Evolutionary conservation across 2,888 invertebrate species (phyloP).

Genomic region (Elgonia sp.): DNA sequence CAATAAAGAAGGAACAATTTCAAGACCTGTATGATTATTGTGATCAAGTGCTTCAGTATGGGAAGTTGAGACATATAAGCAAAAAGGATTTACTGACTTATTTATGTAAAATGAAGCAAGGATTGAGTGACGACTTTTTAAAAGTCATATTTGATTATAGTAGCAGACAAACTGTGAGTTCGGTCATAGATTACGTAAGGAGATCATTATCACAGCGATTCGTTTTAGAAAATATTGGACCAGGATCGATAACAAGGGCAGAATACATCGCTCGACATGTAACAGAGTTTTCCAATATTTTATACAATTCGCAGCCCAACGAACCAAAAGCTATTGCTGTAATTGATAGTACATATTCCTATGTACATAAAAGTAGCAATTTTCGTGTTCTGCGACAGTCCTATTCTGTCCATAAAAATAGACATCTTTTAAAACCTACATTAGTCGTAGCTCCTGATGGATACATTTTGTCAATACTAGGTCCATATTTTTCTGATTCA

Average conservation of each 20-base stretch:
- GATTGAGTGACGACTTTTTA: conserved; percentile 49
- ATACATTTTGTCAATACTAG: conserved; percentile 36
- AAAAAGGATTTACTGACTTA: conserved; percentile 46
- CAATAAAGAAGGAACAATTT: conserved; percentile 58
- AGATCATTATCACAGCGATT: conserved; percentile 29
- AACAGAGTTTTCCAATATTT: conserved; percentile 35
- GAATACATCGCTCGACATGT: conserved; percentile 44
- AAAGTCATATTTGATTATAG: conserved; percentile 45
- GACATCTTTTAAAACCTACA: conserved; percentile 30
- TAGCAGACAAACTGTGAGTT: conserved; percentile 44
- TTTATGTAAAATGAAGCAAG: conserved; percentile 59
- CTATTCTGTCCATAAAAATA: conserved; percentile 30
- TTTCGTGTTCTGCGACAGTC: conserved; percentile 31
- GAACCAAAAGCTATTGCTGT: conserved; percentile 32
- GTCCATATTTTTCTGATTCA: conserved; percentile 52
- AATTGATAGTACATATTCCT: conserved; percentile 27
- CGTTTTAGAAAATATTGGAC: conserved; percentile 48
- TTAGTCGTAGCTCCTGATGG: conserved; percentile 42
- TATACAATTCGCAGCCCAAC: conserved; percentile 41
- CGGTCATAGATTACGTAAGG: conserved; percentile 13
- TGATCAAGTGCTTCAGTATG: conserved; percentile 45
- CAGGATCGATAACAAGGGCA: conserved; percentile 25
- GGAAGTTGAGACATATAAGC: conserved; percentile 21
- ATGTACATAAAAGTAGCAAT: conserved; percentile 29
- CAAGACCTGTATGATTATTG: conserved; percentile 32